Evolutionary conservation across 2,888 invertebrate species (phyloP).

Genomic region (Zygothrica quintamaculata): DNA sequence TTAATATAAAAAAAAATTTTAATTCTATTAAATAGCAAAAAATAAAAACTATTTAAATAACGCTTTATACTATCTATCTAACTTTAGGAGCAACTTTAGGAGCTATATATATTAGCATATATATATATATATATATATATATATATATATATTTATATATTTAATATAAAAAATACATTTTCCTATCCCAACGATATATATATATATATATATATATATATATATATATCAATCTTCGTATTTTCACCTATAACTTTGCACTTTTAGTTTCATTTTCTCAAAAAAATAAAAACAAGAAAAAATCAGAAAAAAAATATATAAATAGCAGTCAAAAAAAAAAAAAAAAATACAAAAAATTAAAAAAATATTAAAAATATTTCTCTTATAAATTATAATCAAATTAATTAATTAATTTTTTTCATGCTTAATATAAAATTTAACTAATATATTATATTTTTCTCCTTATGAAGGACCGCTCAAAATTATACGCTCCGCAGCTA

Average conservation of each 20-base stretch:
- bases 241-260: conserved; percentile 73
- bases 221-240: conserved; percentile 38
- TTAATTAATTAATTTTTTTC: background rate
- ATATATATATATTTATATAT: background rate
- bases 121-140: conserved; percentile 2
- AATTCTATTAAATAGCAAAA: conserved; percentile 35
- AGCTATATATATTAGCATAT: background rate
- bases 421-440: conserved; percentile 10
- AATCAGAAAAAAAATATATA: conserved; percentile 35
- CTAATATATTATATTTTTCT: conserved; percentile 49
- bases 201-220: conserved; percentile 24
- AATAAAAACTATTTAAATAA: conserved; percentile 36
- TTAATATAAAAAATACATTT: conserved; percentile 34
- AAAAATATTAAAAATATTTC: too few relatives aligned
- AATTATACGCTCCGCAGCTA: conserved; percentile 83
- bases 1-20: background rate
- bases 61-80: conserved; percentile 51
- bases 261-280: conserved; percentile 75
- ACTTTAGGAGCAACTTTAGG: conserved; percentile 36
- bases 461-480: conserved; percentile 82
- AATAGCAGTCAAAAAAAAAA: conserved; percentile 24
- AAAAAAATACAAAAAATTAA: conserved; percentile 16
- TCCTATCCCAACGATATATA: conserved; percentile 36
- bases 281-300: conserved; percentile 45
- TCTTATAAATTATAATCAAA: conserved; percentile 7